phyloP scores from a whole-genome alignment of 1,140 invertebrate species.

The Drosophila auraria region DNA sequence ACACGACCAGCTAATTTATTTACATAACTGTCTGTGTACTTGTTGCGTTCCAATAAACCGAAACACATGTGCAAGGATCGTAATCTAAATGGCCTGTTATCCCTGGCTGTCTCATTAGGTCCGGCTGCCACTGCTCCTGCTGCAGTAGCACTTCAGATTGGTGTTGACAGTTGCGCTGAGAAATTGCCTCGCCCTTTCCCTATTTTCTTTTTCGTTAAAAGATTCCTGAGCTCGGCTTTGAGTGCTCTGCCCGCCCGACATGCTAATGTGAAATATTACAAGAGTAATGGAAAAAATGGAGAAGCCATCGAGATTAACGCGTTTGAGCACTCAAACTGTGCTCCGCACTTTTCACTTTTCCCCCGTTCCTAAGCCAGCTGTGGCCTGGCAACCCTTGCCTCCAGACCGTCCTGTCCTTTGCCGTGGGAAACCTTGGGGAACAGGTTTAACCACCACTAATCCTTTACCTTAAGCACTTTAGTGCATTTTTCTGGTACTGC shows the following conservation, averaged over 20 bases:
- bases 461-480: conserved; percentile 67
- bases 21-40: conserved; percentile 49
- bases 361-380: conserved; percentile 35
- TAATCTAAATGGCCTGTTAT: conserved; percentile 44
- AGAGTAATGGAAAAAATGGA: conserved; percentile 65
- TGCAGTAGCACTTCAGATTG: conserved; percentile 70
- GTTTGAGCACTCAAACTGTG: conserved; percentile 56
- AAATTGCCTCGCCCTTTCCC: conserved; percentile 62
- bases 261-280: conserved; percentile 73
- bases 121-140: conserved; percentile 19
- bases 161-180: conserved; percentile 74
- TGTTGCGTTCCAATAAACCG: conserved; percentile 26
- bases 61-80: conserved; percentile 59
- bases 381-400: conserved; percentile 16
- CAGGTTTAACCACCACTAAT: conserved; percentile 64
- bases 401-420: conserved; percentile 23
- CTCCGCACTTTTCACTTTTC: conserved; percentile 48
- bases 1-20: conserved; percentile 75
- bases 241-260: conserved; percentile 36
- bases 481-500: conserved; percentile 28
- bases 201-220: conserved; percentile 7
- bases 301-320: conserved; percentile 69
- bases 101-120: conserved; percentile 48
- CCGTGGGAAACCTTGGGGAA: conserved; percentile 64
- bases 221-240: conserved; percentile 23